These are phyloP conservation scores for Melitaea cinxia DNA, from an alignment of 1,140 invertebrate species.

Conservation along the genomic window DNA sequence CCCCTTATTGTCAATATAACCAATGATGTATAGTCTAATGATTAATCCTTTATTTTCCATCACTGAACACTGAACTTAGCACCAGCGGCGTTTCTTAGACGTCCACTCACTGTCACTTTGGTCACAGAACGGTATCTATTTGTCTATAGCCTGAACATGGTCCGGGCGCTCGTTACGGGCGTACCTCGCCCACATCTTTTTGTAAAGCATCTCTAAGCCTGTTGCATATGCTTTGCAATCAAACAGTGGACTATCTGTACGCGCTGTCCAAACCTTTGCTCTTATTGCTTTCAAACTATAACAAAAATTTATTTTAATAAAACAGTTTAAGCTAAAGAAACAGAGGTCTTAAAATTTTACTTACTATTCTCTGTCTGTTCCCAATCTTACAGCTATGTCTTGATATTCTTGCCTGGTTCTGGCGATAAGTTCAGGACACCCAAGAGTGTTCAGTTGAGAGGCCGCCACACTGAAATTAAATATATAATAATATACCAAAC, in stretches of 20 bases:
- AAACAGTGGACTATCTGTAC: conserved; percentile 95
- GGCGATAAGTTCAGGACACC: conserved; percentile 97
- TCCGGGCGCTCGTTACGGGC: conserved; percentile 88
- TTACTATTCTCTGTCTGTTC: conserved; percentile 95
- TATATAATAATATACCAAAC: not conserved
- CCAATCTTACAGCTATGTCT: conserved; percentile 95
- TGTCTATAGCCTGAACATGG: conserved; percentile 87
- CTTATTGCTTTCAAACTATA: conserved; percentile 93
- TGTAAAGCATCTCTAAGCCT: conserved; percentile 94
- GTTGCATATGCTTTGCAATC: conserved; percentile 95
- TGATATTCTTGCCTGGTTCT: conserved; percentile 95
- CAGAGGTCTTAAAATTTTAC: conserved; percentile 67
- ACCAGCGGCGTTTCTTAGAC: conserved; percentile 45
- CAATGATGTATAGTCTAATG: too few relatives aligned
- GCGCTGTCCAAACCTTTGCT: conserved; percentile 96
- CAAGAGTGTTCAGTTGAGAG: conserved; percentile 97
- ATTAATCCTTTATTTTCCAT: not conserved
- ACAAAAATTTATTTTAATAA: conserved; percentile 11
- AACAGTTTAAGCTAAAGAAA: not conserved
- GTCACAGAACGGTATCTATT: conserved; percentile 44
- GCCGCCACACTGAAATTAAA: conserved; percentile 91
- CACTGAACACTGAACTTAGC: conserved; percentile 41
- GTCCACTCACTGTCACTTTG: conserved; percentile 32
- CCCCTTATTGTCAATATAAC: not conserved
- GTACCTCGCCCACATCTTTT: conserved; percentile 93